These are phyloP conservation scores for Brachionus rubens DNA, from an alignment of 1,140 invertebrate genomes.

Conservation along the genomic window DNA sequence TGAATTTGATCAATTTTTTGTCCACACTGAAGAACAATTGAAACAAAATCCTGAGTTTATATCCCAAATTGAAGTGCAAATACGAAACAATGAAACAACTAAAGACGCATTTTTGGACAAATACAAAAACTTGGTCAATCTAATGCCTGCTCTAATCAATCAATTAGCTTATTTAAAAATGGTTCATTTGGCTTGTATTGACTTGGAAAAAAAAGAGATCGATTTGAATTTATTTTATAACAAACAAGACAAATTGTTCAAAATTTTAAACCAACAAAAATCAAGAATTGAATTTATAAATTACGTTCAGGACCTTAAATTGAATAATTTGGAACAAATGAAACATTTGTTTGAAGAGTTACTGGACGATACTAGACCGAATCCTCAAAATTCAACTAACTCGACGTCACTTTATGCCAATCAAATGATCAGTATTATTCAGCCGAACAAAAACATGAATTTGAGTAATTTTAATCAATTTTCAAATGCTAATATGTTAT, in stretches of 20 bases:
- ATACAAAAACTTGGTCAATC: background rate
- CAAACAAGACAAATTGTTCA: conserved; percentile 26
- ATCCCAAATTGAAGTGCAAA: background rate
- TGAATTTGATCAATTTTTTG: conserved; percentile 41
- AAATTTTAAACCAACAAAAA: background rate
- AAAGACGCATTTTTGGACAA: background rate
- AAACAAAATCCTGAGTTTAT: background rate
- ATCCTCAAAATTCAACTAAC: background rate
- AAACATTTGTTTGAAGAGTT: conserved; percentile 12
- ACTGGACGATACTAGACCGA: background rate
- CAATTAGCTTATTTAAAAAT: conserved; percentile 29
- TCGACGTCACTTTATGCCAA: background rate
- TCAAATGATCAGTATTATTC: background rate
- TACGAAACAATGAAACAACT: background rate
- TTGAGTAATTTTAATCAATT: conserved; percentile 11
- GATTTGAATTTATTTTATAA: conserved; percentile 13
- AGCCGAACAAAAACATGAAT: conserved; percentile 9
- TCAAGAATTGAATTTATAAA: background rate
- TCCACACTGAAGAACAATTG: background rate
- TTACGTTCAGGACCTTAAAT: background rate
- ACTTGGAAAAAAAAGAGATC: conserved; percentile 24
- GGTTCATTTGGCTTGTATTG: conserved; percentile 3
- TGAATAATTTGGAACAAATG: conserved; percentile 17
- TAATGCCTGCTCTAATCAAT: conserved; percentile 31
- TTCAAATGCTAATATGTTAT: background rate